Base-by-base conservation (phyloP, 2,888 invertebrate species). In the Dryomyza anilis region DNA sequence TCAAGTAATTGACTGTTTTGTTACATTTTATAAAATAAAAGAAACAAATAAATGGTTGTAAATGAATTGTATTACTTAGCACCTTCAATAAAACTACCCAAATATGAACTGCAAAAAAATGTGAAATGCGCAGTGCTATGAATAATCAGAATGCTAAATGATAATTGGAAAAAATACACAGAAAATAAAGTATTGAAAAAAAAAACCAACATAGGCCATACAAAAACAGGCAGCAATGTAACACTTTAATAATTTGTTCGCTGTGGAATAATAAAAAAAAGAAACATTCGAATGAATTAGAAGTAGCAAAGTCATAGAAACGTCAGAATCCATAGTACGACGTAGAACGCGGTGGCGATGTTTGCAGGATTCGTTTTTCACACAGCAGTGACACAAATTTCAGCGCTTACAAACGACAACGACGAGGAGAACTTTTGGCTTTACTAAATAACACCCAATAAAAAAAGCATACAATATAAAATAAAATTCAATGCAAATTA, bases 361-460 rank as follows among this genome's bases (percentile, higher is more conserved):
- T n/a, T n/a, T 36, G 36, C 19, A 55, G 36, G 55, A 46, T 61
- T 52, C 61, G 52, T 52, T 61, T 50, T 61, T 59, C 59, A 59
- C 48, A n/a, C n/a, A n/a, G n/a, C n/a, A 59, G 61, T 61, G 61
- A 61, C 61, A 61, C 61, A 61, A 61, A 61, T 61, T 61, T 53
- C n/a, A 8, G 39, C 43, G 43, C 43, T 48, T 52, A 30, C 29
- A 19, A 12, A 23, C 39, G 25, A 56, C 21, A 39, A 12, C 25
- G n/a, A 50, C 6, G 50, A 6, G 5, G 5, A 23, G 21, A n/a
- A n/a, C n/a, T n/a, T n/a, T n/a, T n/a, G n/a, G n/a, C n/a, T n/a
- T n/a, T n/a, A n/a, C 14, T 4, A 48, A 48, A 3, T 2, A 5
- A 23, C 2, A 7, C 14, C 10, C 19, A 48, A 3, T 12, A 48